phyloP scores from a whole-genome alignment of 2,888 invertebrate genomes.

The Coleophora flavipennella region DNA sequence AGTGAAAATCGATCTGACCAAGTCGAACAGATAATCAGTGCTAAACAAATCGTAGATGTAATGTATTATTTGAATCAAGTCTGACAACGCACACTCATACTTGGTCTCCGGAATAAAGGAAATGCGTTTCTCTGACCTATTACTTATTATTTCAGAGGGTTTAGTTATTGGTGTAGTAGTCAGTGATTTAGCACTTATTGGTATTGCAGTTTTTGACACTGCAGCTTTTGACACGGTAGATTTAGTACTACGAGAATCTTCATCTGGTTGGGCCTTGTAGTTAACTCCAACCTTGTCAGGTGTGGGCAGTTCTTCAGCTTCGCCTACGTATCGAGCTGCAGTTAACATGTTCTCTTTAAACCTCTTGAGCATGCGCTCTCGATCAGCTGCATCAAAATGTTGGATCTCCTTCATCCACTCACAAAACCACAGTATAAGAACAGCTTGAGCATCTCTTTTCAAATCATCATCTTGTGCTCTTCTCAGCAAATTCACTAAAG shows the following conservation, averaged over 20 bases:
- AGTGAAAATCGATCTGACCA: constrained; percentile 54
- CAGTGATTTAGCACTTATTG: neutral
- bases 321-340: constrained; percentile 38
- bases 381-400: constrained; percentile 54
- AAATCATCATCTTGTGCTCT: constrained; percentile 50
- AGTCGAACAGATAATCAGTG: constrained; percentile 54
- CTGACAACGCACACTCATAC: constrained; percentile 42
- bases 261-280: constrained; percentile 29
- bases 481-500: constrained; percentile 50
- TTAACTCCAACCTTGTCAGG: constrained; percentile 38
- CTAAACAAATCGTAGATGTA: constrained; percentile 65
- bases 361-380: constrained; percentile 49
- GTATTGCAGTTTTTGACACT: neutral
- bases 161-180: neutral
- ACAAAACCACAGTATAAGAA: constrained; percentile 60
- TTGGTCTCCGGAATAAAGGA: constrained; percentile 19
- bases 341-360: constrained; percentile 61
- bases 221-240: neutral
- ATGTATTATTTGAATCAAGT: constrained; percentile 52
- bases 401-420: constrained; percentile 68
- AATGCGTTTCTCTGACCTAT: neutral
- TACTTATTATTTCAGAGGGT: neutral
- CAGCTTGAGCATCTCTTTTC: constrained; percentile 46
- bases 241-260: too few relatives aligned
- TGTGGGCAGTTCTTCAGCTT: constrained; percentile 29